These are phyloP conservation scores for Euphonia xanthogaster DNA, from an alignment of 2,797 vertebrate species.

Conservation along the genomic window DNA sequence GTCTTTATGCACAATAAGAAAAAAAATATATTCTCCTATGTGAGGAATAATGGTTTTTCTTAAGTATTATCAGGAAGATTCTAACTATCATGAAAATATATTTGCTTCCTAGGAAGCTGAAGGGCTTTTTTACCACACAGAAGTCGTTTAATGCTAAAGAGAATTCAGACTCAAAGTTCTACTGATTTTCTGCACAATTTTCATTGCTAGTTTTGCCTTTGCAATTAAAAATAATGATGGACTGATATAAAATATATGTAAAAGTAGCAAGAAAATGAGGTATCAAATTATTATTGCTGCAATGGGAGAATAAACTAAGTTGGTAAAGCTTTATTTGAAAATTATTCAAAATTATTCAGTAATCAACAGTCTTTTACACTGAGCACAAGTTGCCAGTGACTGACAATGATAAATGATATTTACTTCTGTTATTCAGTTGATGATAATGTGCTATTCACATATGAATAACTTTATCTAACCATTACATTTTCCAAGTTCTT, in stretches of 20 bases:
- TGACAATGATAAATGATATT: slow-evolving; percentile 68
- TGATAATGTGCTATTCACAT: slow-evolving; percentile 62
- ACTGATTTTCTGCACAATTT: neutral
- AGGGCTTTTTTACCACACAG: neutral
- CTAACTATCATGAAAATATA: neutral
- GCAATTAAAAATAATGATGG: slow-evolving; percentile 17
- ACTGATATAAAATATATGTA: neutral
- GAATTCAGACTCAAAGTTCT: neutral
- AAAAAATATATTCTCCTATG: neutral
- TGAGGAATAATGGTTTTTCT: neutral
- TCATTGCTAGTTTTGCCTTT: neutral
- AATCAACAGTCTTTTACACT: slow-evolving; percentile 49
- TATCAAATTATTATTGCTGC: neutral
- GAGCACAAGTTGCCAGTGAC: slow-evolving; percentile 11
- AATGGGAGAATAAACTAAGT: slow-evolving; percentile 7
- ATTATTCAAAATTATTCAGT: slow-evolving; percentile 59
- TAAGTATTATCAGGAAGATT: neutral
- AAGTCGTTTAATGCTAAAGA: neutral
- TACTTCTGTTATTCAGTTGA: slow-evolving; percentile 47
- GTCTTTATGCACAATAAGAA: neutral
- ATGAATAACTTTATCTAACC: slow-evolving; percentile 54
- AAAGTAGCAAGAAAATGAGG: neutral
- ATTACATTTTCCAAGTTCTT: slow-evolving; percentile 32
- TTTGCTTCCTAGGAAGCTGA: neutral
- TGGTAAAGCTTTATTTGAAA: slow-evolving; percentile 24